Evolutionary conservation across 2,113 vertebrate genomes (phyloP).

Genomic region (Periophthalmus modestus): DNA sequence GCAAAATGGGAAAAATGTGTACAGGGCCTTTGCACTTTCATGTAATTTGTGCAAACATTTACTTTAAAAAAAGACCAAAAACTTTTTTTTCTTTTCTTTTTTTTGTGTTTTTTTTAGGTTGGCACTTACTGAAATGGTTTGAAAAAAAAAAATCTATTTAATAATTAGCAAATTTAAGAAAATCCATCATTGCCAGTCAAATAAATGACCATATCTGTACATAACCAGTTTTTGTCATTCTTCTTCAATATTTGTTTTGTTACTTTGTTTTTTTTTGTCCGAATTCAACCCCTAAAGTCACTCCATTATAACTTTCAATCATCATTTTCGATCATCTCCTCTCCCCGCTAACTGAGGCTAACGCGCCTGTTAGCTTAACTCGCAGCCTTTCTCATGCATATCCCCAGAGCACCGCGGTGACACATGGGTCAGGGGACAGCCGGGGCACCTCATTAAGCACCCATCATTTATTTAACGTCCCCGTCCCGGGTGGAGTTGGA

Average conservation of each 20-base stretch:
- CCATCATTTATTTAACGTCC: constrained; percentile 58
- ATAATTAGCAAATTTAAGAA: no score
- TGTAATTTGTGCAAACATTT: no score
- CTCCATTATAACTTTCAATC: not conserved
- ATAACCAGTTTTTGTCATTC: no score
- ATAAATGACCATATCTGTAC: no score
- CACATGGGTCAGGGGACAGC: not conserved
- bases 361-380: not conserved
- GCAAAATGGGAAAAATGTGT: no score
- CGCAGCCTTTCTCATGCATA: not conserved
- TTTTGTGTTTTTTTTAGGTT: no score
- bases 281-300: not conserved
- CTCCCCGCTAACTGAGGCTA: not conserved
- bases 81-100: no score
- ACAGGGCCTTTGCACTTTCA: no score
- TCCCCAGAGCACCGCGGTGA: not conserved
- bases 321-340: not conserved
- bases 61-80: no score
- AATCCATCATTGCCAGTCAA: no score
- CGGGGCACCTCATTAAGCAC: constrained; percentile 6
- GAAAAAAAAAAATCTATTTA: no score
- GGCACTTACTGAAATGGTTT: no score
- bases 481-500: constrained; percentile 40
- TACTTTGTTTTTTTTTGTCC: not conserved
- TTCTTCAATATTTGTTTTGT: not conserved